phyloP scores from a whole-genome alignment of 2,113 vertebrate genomes.

The Stegostoma tigrinum region DNA sequence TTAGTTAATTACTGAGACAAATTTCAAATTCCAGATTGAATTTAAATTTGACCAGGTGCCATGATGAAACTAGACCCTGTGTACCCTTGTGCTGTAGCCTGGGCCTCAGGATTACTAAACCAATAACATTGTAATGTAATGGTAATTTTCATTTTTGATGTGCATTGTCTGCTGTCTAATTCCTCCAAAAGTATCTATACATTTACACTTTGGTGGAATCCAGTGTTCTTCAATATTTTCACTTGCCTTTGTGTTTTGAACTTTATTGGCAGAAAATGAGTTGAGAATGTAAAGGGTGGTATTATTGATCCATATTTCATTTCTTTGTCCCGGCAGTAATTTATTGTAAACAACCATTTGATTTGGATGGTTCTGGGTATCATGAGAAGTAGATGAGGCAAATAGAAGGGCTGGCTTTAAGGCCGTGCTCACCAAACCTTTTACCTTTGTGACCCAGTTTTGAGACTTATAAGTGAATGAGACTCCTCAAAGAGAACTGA shows the following conservation, averaged over 20 bases:
- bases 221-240: background rate
- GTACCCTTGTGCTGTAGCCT: too few relatives aligned
- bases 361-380: background rate
- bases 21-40: too few relatives aligned
- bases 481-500: too few relatives aligned
- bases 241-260: background rate
- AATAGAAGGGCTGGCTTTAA: background rate
- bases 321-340: background rate
- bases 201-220: background rate
- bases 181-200: background rate
- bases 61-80: too few relatives aligned
- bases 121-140: too few relatives aligned
- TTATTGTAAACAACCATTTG: background rate
- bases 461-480: too few relatives aligned
- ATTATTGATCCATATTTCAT: background rate
- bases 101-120: too few relatives aligned
- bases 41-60: too few relatives aligned
- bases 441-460: too few relatives aligned
- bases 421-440: too few relatives aligned
- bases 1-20: too few relatives aligned
- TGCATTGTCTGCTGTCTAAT: background rate
- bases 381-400: too few relatives aligned
- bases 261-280: background rate
- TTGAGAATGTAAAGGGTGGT: background rate
- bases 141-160: background rate